Evolutionary conservation across 2,797 vertebrate species (phyloP).

Genomic region (Psittacula derbiana): DNA sequence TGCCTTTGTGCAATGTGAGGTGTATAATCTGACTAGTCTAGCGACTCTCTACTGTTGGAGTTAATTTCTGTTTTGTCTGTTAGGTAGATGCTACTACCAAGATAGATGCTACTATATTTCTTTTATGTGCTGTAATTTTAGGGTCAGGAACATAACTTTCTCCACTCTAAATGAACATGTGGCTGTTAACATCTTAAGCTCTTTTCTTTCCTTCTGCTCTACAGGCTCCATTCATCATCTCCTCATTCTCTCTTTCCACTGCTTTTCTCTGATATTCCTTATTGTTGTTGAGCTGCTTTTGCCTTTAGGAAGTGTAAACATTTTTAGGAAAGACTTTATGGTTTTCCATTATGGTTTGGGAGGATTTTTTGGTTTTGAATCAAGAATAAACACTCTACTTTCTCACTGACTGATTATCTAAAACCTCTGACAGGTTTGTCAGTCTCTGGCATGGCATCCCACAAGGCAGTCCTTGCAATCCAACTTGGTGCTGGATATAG

Average conservation of each 20-base stretch:
- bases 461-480: rapidly evolving
- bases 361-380: rapidly evolving
- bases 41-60: neutral
- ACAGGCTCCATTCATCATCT: neutral
- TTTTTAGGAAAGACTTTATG: neutral
- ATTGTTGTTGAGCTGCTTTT: neutral
- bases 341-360: neutral
- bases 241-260: neutral
- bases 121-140: neutral
- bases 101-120: neutral
- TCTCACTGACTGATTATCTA: rapidly evolving
- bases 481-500: neutral
- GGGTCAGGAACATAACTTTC: neutral
- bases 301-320: neutral
- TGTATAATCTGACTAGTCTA: neutral
- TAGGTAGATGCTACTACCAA: neutral
- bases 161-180: neutral
- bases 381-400: neutral
- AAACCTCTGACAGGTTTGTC: neutral
- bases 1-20: neutral
- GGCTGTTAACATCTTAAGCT: neutral
- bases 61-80: neutral
- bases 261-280: neutral
- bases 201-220: neutral
- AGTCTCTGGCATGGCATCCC: rapidly evolving